A percentile compares a stretch with the other conserved stretches of the same genome.
Conservation (phyloP, 2,888 invertebrate species). For the Parasteatoda lunata region DNA sequence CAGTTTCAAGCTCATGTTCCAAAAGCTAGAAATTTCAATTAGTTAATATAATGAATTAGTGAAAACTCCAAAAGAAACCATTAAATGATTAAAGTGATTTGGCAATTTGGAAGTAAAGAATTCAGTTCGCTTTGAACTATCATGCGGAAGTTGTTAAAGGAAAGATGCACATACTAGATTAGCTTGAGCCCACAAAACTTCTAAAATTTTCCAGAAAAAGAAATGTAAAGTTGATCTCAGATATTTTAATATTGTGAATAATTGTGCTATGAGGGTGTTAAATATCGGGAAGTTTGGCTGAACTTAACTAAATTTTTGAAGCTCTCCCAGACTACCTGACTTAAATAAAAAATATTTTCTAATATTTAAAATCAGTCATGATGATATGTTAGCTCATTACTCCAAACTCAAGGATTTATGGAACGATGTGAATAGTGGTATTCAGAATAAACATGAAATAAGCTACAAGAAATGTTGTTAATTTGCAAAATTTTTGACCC, state of each 20-base stretch:
- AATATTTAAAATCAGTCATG: too few relatives aligned
- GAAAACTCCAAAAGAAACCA: constrained; percentile 12
- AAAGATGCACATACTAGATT: constrained; percentile 7
- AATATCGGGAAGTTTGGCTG: constrained; percentile 19
- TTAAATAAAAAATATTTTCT: too few relatives aligned
- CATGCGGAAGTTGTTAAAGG: constrained; percentile 16
- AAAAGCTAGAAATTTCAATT: too few relatives aligned
- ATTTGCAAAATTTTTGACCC: too few relatives aligned
- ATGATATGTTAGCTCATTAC: too few relatives aligned
- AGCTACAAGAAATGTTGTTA: too few relatives aligned
- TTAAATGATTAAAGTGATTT: not conserved
- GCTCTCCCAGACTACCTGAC: too few relatives aligned
- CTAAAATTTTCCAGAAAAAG: not conserved
- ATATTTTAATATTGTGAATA: not conserved
- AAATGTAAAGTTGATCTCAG: not conserved
- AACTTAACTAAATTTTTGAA: not conserved
- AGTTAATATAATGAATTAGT: not conserved
- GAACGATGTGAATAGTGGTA: too few relatives aligned
- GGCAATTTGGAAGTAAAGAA: constrained; percentile 28
- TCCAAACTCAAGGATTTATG: too few relatives aligned
- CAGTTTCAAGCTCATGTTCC: too few relatives aligned
- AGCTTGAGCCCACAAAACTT: not conserved
- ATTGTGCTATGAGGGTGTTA: constrained; percentile 18
- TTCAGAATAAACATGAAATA: too few relatives aligned
- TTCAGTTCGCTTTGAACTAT: constrained; percentile 15